phyloP scores from a whole-genome alignment of 2,113 vertebrate genomes.

The Tupaia tana region DNA sequence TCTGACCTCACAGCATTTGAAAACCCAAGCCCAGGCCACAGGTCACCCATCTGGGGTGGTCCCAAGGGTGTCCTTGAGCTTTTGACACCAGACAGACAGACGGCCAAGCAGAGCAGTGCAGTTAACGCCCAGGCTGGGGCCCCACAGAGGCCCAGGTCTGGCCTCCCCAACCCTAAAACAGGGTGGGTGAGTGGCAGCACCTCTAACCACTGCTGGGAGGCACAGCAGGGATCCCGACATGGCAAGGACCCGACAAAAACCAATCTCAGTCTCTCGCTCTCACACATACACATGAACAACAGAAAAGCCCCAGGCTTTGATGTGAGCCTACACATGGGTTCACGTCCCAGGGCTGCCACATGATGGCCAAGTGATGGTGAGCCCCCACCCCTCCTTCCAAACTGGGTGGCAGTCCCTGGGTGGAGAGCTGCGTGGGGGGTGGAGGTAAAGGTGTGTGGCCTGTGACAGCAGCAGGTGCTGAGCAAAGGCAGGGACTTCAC shows the following conservation, averaged over 20 bases:
- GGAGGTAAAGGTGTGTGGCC: background rate
- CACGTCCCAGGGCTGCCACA: background rate
- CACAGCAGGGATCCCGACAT: too few species aligned
- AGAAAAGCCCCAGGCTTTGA: background rate
- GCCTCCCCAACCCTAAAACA: too few species aligned
- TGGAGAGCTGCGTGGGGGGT: background rate
- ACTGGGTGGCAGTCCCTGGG: background rate
- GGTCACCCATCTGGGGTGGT: background rate
- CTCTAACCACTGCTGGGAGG: too few species aligned
- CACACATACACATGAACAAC: too few species aligned
- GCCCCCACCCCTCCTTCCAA: background rate
- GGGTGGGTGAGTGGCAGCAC: too few species aligned
- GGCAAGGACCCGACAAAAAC: too few species aligned
- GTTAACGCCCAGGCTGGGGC: too few species aligned
- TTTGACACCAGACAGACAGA: background rate
- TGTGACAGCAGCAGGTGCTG: background rate
- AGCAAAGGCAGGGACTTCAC: background rate
- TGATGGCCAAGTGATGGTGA: background rate
- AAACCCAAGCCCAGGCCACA: background rate
- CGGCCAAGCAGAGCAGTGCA: background rate
- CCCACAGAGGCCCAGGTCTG: too few species aligned
- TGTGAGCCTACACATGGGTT: background rate
- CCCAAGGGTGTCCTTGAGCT: background rate
- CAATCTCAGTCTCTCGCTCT: too few species aligned
- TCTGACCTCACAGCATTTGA: background rate